phyloP scores from a whole-genome alignment of 2,113 vertebrate genomes.

The Archilochus colubris region DNA sequence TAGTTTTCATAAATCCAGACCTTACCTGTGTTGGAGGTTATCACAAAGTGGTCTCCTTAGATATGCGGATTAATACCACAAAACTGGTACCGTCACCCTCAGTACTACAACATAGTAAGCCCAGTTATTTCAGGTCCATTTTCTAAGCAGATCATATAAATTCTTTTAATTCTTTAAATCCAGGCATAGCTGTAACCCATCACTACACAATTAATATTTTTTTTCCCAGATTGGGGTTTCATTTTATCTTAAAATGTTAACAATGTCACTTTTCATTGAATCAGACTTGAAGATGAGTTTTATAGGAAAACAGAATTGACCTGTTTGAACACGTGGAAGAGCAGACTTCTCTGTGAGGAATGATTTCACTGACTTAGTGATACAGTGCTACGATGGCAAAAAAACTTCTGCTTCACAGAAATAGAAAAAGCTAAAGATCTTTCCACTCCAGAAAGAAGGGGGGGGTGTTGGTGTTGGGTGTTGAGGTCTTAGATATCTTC shows the following conservation, averaged over 20 bases:
- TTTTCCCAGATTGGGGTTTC: background rate
- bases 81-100: background rate
- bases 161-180: background rate
- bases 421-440: background rate
- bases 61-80: background rate
- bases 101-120: background rate
- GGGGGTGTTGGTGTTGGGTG: too few species aligned
- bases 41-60: background rate
- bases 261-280: background rate
- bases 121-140: background rate
- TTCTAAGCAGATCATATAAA: background rate
- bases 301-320: background rate
- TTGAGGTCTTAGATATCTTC: background rate
- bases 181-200: background rate
- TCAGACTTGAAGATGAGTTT: background rate
- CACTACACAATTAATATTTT: background rate
- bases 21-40: background rate
- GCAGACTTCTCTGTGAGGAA: background rate
- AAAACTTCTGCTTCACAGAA: background rate
- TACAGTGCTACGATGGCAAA: background rate
- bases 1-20: background rate
- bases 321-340: background rate
- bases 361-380: background rate
- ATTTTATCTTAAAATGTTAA: background rate
- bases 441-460: background rate